Base-by-base conservation (phyloP, 2,888 invertebrate species). In the Orthosia gracilis region DNA sequence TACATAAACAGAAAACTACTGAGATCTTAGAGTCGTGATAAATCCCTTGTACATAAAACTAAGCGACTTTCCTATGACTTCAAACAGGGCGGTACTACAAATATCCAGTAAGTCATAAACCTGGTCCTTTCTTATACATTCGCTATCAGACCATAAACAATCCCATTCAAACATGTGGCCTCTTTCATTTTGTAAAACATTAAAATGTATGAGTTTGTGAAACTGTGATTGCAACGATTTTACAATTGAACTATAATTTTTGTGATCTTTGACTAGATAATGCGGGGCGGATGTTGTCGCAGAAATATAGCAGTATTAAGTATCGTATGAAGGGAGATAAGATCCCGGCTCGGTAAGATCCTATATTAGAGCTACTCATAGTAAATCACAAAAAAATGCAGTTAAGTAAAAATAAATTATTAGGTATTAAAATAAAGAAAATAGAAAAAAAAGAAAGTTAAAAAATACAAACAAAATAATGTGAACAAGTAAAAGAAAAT, bases 61-160 rank as follows among this genome's bases (percentile, higher is more conserved):
- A 40, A 52, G 71, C 73, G 66, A 82, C 77, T 69, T 81, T 73
- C 83, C 80, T 87, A 73, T 84, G 87, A 85, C 82, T 69, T 74
- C 70, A 66, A 69, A 76, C 61, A 54, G 55, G 57, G 26, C 52
- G 82, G 55, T 82, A 70, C 75, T 71, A 84, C 84, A 83, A 87
- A 85, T 87, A 86, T 76, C 9, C 69, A 71, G 74, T 69, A 61
- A 83, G 59, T 84, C 87, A 88, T 89, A 89, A 85, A 87, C 15
- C 82, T 73, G 63, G 65, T 58, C 66, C 82, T 75, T 85, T 84
- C 85, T 85, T 88, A 87, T 89, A 88, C 84, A 89, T 87, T 89
- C 74, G 73, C 80, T 81, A 86, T 79, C 78, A 78, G 78, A 70
- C 80, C 80, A 81, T 90, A 90, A 89, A 90, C 85, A 86, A 85